Percentiles rank a stretch among this genome's conserved stretches.
Evolutionary conservation across 2,888 invertebrate species (phyloP).

Genomic region (Melinaea marsaeus): DNA sequence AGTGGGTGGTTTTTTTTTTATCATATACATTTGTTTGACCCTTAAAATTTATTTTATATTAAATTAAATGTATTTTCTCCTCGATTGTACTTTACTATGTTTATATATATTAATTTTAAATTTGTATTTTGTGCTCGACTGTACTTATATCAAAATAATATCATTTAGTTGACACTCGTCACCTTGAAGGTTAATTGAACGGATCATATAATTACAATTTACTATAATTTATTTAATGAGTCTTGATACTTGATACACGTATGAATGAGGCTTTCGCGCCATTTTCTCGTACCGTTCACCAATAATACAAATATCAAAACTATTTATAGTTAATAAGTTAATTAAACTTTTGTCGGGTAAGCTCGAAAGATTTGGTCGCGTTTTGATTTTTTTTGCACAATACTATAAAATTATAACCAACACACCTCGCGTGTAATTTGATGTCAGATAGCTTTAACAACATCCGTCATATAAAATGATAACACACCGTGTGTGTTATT

Average conservation of each 20-base stretch:
- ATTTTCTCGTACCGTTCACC: constrained; percentile 12
- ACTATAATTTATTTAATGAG: too few species aligned
- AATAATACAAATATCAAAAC: background rate
- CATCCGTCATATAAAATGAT: constrained; percentile 7
- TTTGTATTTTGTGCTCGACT: too few species aligned
- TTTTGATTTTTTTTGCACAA: constrained; percentile 12
- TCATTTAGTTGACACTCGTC: background rate
- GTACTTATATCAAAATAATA: too few species aligned
- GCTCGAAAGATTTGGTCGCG: constrained; percentile 18
- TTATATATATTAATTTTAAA: too few species aligned
- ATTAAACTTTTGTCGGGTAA: constrained; percentile 12
- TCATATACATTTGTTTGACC: background rate
- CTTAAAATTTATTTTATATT: background rate
- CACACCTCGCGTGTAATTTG: constrained; percentile 14
- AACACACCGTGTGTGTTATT: too few species aligned
- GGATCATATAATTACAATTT: constrained; percentile 10
- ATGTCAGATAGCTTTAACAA: constrained; percentile 23
- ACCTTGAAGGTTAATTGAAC: constrained; percentile 19
- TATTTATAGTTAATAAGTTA: constrained; percentile 3
- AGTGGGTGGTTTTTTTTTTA: constrained; percentile 14
- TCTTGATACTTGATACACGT: too few species aligned
- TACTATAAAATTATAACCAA: constrained; percentile 19
- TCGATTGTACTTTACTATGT: too few species aligned
- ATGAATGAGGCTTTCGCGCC: constrained; percentile 19
- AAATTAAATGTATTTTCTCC: background rate